Base-by-base conservation (phyloP, 2,113 vertebrate species). In the Cardinalis cardinalis region DNA sequence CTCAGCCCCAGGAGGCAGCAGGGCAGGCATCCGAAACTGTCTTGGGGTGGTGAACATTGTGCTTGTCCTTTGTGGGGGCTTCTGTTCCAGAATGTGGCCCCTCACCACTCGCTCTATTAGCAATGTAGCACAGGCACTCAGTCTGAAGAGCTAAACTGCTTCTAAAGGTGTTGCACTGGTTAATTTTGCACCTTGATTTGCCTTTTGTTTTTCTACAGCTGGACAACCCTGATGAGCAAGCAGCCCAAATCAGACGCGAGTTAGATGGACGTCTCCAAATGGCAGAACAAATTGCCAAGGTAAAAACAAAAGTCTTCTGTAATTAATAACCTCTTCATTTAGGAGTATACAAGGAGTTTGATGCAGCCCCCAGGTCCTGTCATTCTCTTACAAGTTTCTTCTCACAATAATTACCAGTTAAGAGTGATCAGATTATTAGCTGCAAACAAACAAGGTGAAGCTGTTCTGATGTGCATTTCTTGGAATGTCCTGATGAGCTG, bases 171-270 rank as follows among this genome's bases (percentile, higher is more conserved):
- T 41, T 70, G 14, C 9, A 1, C 3, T 26, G 36, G 8, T 75
- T 72, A 19, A 9, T 64, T 88, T 89, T 84, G 94, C 71, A 66
- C 63, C 28, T 87, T 64, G n/a, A 16, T 74, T 43, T 38, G 73
- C 53, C 94, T 84, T 97, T 70, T 97, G 74, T 60, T 96, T 95
- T 91, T 92, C 8, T 87, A 28, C 97, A 99, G 99, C 97, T 99
- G 97, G 99, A 99, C 96, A 99, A 99, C 93, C 99, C 98, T 28
- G 99, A 99, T 61, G 99, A 99, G 83, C 99, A 99, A 96, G 99
- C 99, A 4, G 99, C 99, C 3, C 99, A 99, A 96, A 99, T 99
- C 97, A 98, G 99, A 95, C 97, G 99, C 1, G 99, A 99, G 84
- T 95, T 99, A 94, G 99, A 99, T 11, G 99, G 99, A 87, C 98